Evolutionary conservation across 2,113 vertebrate species (phyloP).

Genomic region (Ptilorrhoa leucosticta): DNA sequence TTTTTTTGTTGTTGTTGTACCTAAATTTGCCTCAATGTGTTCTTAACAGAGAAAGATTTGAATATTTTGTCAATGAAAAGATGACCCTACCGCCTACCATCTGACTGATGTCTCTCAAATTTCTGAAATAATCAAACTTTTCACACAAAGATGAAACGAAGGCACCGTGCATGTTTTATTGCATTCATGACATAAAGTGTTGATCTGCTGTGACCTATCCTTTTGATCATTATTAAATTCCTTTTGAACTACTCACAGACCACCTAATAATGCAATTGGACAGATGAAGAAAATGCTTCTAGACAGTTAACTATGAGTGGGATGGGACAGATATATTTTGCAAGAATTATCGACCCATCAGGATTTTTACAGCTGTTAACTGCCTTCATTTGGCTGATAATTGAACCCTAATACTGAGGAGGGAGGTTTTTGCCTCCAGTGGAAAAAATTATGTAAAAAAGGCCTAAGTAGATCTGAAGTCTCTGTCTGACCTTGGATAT

Average conservation of each 20-base stretch:
- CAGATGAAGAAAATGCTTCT: background rate
- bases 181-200: background rate
- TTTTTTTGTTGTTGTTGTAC: background rate
- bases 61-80: background rate
- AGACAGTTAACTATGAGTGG: background rate
- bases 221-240: background rate
- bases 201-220: background rate
- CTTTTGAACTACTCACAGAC: background rate
- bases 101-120: background rate
- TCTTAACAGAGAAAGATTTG: background rate
- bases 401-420: background rate
- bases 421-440: background rate
- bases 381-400: background rate
- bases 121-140: background rate
- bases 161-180: accelerated
- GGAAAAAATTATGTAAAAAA: background rate
- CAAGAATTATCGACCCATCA: background rate
- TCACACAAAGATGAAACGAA: background rate
- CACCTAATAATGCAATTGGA: background rate
- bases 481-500: background rate
- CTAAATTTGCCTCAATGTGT: background rate
- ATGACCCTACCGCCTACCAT: background rate
- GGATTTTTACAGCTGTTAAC: background rate
- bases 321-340: background rate
- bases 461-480: background rate